These are phyloP conservation scores for Tetraneura akinire DNA, from an alignment of 1,140 invertebrate species.

Conservation along the genomic window DNA sequence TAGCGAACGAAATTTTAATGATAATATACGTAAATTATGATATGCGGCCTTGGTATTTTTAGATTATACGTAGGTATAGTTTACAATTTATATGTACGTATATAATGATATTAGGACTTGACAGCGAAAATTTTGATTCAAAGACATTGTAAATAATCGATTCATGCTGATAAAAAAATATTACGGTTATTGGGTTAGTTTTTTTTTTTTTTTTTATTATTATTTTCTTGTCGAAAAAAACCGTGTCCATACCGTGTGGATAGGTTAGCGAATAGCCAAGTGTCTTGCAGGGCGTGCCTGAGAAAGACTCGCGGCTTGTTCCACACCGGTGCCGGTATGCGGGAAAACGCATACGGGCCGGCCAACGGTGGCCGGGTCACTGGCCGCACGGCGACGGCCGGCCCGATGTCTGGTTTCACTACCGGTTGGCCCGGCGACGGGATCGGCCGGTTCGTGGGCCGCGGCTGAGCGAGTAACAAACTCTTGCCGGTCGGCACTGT, in stretches of 20 bases:
- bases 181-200: too few species aligned
- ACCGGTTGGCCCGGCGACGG: slow-evolving; percentile 62
- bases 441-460: slow-evolving; percentile 59
- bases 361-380: slow-evolving; percentile 78
- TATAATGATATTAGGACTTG: too few species aligned
- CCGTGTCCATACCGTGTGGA: slow-evolving; percentile 68
- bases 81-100: too few species aligned
- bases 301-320: slow-evolving; percentile 78
- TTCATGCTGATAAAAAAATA: too few species aligned
- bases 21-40: too few species aligned
- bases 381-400: slow-evolving; percentile 61
- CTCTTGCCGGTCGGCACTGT: slow-evolving; percentile 41
- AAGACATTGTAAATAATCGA: too few species aligned
- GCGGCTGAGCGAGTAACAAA: slow-evolving; percentile 12
- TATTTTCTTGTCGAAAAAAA: too few species aligned
- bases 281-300: slow-evolving; percentile 70
- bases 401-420: slow-evolving; percentile 65
- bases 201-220: too few species aligned
- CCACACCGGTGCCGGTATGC: slow-evolving; percentile 78
- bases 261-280: slow-evolving; percentile 84
- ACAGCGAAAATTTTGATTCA: too few species aligned
- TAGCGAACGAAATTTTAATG: too few species aligned
- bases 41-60: too few species aligned
- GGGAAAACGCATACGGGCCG: slow-evolving; percentile 87
- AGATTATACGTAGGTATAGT: too few species aligned